Evolutionary conservation across 2,113 vertebrate genomes (phyloP), one percentile per base, ranked within the genome.

Genomic region (Sander vitreus): DNA sequence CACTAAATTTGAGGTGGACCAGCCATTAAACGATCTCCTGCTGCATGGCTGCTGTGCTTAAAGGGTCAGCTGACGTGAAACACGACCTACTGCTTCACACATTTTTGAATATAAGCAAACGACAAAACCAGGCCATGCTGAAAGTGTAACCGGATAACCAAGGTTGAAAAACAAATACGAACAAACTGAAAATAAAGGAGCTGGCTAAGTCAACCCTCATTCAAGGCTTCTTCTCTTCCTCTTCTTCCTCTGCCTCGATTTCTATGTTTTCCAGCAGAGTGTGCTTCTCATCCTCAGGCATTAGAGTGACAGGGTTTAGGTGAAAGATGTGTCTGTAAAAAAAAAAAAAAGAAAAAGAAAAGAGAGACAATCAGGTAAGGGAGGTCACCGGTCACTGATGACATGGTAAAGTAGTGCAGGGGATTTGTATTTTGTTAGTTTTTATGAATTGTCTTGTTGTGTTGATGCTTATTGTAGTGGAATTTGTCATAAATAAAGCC

Each of bases 201-300:
- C 25, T 7, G 59, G 57, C 13, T 23, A 2, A 54, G 70, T 66
- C 64, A 3, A 23, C 69, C 47, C 47, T 75, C 60, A 6, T 58
- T 94, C 78, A 91, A 53, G 82, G 84, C 11, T 81, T 85, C 68
- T 85, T 82, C 39, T 84, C 87, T 25, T 93, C 91, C 8, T 67
- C 66, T 25, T 80, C 87, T n/a, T 78, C 88, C 27, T 91, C 85
- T 21, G 54, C 81, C 47, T 93, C 91, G 18, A 87, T 15, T 53
- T 95, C 90, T 5, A 92, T 30, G 70, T 86, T 91, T n/a, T 95
- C 93, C 48, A 95, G 80, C 50, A 96, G 91, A 1, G 76, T 93
- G 79, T 91, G 92, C 85, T 94, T 95, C 80, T 95, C 95, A 11
- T 95, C 94, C 15, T 95, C 93, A 0, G 92, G 94, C 88, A 92